A percentile compares a stretch with the other conserved stretches of the same genome.
Conservation (phyloP, 2,113 vertebrate species). For the Gadus chalcogrammus region DNA sequence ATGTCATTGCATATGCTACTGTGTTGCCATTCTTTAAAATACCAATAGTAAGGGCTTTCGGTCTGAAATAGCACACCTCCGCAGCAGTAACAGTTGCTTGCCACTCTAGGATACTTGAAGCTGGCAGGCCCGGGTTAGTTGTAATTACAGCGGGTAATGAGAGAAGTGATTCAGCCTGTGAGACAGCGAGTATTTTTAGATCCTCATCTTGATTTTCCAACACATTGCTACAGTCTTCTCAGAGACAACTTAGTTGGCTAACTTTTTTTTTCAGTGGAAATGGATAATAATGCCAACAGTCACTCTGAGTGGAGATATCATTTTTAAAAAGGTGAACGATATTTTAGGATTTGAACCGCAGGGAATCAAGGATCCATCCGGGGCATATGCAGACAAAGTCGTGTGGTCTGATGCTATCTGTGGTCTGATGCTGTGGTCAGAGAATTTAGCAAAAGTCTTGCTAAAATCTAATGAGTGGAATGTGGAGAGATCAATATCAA, state of each 20-base stretch:
- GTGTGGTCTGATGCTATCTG: too few species aligned
- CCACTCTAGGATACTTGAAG: constrained; percentile 49
- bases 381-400: too few species aligned
- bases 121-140: constrained; percentile 62
- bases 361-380: too few species aligned
- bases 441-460: too few species aligned
- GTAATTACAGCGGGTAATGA: constrained; percentile 74
- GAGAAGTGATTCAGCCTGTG: constrained; percentile 65
- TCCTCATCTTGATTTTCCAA: constrained; percentile 62
- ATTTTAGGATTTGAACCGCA: too few species aligned
- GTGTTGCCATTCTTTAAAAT: not conserved
- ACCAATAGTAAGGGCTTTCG: constrained; percentile 35
- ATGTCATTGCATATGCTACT: not conserved
- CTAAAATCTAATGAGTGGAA: too few species aligned
- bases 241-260: constrained; percentile 37
- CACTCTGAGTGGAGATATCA: constrained; percentile 5
- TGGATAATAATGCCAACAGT: constrained; percentile 17
- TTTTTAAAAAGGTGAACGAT: not conserved
- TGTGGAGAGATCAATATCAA: too few species aligned
- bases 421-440: too few species aligned
- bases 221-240: constrained; percentile 42
- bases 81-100: constrained; percentile 58
- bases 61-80: constrained; percentile 53
- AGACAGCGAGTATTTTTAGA: constrained; percentile 72
- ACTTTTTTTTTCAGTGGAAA: constrained; percentile 16